A percentile compares a stretch with the other conserved stretches of the same genome.
These are phyloP conservation scores for Mesoclemmys tuberculata DNA, from an alignment of 2,113 vertebrate species.

Conservation along the genomic window DNA sequence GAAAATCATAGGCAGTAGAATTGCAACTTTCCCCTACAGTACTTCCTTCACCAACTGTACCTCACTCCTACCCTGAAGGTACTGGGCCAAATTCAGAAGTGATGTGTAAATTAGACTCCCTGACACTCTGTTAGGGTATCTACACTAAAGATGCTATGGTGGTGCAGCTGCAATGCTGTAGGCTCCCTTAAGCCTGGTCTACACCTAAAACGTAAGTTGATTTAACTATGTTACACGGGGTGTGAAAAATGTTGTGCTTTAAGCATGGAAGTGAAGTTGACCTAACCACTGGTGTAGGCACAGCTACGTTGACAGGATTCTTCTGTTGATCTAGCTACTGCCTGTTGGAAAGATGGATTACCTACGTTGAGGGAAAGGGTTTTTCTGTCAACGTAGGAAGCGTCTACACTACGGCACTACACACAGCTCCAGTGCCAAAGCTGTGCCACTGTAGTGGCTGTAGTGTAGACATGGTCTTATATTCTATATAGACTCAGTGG, in stretches of 20 bases:
- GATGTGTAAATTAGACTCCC: background rate
- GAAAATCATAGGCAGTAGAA: background rate
- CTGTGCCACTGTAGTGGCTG: background rate
- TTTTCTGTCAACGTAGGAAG: background rate
- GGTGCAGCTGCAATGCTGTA: background rate
- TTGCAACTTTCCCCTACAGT: background rate
- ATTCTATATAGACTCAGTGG: background rate
- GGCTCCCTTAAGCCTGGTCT: background rate
- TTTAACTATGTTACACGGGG: background rate
- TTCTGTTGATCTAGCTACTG: background rate
- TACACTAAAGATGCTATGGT: background rate
- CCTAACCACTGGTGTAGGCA: too few species aligned
- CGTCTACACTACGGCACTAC: background rate
- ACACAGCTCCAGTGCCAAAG: background rate
- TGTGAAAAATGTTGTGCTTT: background rate
- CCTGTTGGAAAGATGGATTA: background rate
- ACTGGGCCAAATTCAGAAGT: background rate
- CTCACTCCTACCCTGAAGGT: background rate
- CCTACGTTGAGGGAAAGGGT: background rate
- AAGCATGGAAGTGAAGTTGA: background rate
- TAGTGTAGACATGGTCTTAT: background rate
- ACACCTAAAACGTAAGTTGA: background rate
- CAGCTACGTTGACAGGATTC: background rate
- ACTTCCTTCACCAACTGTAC: background rate
- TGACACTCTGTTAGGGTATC: background rate